Evolutionary conservation across 2,888 invertebrate genomes (phyloP), one percentile per base, ranked within the genome.

Genomic region (Megastigmus dorsalis): DNA sequence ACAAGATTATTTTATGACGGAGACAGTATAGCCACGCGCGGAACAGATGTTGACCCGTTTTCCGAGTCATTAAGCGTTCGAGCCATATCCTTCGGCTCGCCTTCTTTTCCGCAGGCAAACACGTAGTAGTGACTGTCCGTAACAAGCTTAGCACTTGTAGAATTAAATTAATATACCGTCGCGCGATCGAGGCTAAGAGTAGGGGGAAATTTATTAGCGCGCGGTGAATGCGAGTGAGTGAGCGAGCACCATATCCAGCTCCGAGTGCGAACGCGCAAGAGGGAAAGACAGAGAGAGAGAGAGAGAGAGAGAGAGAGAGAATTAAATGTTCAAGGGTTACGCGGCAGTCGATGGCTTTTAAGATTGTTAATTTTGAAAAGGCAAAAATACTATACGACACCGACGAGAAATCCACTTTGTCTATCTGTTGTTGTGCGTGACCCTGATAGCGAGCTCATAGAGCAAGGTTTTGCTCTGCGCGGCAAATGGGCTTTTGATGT

Each of bases 21-120:
- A 68, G 74, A 74, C 68, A 69, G 77, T 69, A 72, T 72, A n/a
- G n/a, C n/a, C n/a, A n/a, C n/a, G 65, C 74, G 38, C 74, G 72
- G 68, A 78, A 76, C 78, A 78, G 70, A 72, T 78, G 78, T 76
- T 78, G 78, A 76, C 78, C 78, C 65, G 69, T 67, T 78, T 78
- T 76, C 72, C 72, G 52, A 76, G 55, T 68, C 74, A 72, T 78
- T 78, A 72, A 76, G 76, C 73, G 66, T 74, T 76, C 73, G 67
- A 68, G 70, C 73, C 60, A 70, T n/a, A n/a, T 75, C 75, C 28
- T 75, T 76, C 9, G 41, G n/a, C n/a, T n/a, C n/a, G n/a, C n/a
- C n/a, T n/a, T n/a, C n/a, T 26, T 26, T 43, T 15, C 41, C n/a
- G 7, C 30, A 59, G 20, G 15, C 59, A 62, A 23, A n/a, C n/a